These are phyloP conservation scores for Drosophila neotestacea DNA, from an alignment of 2,888 invertebrate genomes.

Conservation along the genomic window DNA sequence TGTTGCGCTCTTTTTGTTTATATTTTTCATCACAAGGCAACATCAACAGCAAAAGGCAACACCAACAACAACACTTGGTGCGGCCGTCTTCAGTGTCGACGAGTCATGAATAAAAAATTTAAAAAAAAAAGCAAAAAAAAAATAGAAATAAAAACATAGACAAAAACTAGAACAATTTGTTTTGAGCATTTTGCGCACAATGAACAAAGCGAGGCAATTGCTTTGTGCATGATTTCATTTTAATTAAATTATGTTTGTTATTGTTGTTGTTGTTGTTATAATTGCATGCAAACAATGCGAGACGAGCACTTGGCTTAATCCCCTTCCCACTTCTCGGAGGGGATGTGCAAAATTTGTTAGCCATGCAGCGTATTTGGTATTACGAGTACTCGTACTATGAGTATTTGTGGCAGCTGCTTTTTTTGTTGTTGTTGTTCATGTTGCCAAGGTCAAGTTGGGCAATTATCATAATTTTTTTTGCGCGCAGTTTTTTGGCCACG, in stretches of 20 bases:
- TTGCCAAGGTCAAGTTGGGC: conserved; percentile 73
- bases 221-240: conserved; percentile 81
- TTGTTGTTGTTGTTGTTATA: conserved; percentile 60
- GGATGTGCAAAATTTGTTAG: conserved; percentile 68
- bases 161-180: conserved; percentile 78
- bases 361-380: conserved; percentile 66
- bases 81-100: conserved; percentile 75
- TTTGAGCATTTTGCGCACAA: conserved; percentile 66
- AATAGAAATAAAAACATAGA: conserved; percentile 45
- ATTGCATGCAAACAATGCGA: conserved; percentile 75
- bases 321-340: conserved; percentile 9
- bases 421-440: conserved; percentile 49
- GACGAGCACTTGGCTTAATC: conserved; percentile 48
- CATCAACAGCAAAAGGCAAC: conserved; percentile 33
- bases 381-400: conserved; percentile 38
- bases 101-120: conserved; percentile 71
- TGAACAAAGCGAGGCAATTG: conserved; percentile 79
- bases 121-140: conserved; percentile 30
- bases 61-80: conserved; percentile 45
- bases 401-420: conserved; percentile 51
- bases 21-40: conserved; percentile 50
- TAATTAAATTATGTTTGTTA: conserved; percentile 76
- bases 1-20: conserved; percentile 4
- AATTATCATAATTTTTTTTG: conserved; percentile 73
- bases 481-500: conserved; percentile 35